Evolutionary conservation across 2,113 vertebrate species (phyloP).

Genomic region (Protomyctophum bolini): DNA sequence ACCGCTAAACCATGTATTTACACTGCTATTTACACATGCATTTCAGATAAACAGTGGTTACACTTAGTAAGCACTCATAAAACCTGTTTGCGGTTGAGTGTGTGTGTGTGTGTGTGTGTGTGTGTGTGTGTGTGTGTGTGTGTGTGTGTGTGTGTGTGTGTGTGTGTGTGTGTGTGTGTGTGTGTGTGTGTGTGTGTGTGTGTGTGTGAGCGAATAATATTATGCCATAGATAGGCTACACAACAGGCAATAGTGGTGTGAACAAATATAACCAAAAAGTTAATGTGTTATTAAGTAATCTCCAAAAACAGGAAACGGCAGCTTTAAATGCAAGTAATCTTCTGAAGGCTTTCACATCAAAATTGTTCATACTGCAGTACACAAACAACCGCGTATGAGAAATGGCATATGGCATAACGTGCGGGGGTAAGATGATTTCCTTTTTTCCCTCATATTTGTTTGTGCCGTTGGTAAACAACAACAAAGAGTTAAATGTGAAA

Average conservation of each 20-base stretch:
- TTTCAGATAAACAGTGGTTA: not conserved
- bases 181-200: no score
- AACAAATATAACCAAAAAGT: no score
- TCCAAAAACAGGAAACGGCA: not conserved
- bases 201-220: no score
- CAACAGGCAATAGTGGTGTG: no score
- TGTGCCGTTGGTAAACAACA: constrained; percentile 59
- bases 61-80: not conserved
- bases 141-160: not conserved
- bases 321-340: not conserved
- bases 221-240: no score
- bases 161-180: no score
- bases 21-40: not conserved
- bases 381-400: not conserved
- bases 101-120: no score
- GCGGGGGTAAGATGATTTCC: constrained; percentile 29
- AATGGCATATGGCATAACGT: constrained; percentile 13
- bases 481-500: constrained; percentile 67
- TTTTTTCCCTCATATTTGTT: constrained; percentile 46
- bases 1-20: constrained; percentile 7
- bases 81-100: constrained; percentile 1
- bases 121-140: no score
- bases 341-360: not conserved
- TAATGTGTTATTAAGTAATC: not conserved
- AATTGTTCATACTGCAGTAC: constrained; percentile 8